Conservation (phyloP, 2,797 vertebrate species). For the Pipistrellus nathusii region DNA sequence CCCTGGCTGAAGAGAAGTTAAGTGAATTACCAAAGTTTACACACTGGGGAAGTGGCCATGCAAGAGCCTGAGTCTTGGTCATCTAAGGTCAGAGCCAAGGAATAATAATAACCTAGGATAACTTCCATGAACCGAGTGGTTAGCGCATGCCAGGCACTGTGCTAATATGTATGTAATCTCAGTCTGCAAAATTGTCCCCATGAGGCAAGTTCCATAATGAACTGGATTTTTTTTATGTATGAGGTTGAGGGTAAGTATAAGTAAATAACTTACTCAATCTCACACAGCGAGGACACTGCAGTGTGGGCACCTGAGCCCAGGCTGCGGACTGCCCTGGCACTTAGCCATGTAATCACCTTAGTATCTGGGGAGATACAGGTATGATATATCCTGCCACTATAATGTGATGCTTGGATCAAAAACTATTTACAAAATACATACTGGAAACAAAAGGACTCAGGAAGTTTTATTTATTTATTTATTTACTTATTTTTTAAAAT, state of each 20-base stretch:
- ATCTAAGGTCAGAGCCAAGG: background rate
- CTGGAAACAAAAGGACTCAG: background rate
- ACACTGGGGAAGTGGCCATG: background rate
- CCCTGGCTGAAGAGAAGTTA: background rate
- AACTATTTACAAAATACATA: background rate
- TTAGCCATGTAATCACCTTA: background rate
- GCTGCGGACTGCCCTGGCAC: too few species aligned
- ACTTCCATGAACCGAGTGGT: background rate
- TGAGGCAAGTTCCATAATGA: background rate
- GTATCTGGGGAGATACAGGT: background rate
- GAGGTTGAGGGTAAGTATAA: background rate
- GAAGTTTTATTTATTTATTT: background rate
- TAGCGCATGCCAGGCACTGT: background rate
- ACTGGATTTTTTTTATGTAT: background rate
- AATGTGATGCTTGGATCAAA: conserved; percentile 26
- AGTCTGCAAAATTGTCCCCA: background rate
- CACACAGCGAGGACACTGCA: background rate
- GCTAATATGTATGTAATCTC: background rate
- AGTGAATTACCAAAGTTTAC: background rate
- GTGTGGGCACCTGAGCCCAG: background rate
- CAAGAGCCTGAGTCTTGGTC: background rate
- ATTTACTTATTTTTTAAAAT: too few species aligned
- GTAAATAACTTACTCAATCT: background rate
- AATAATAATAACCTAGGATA: background rate
- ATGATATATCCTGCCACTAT: background rate